Evolutionary conservation across 1,140 invertebrate genomes (phyloP), one percentile per base, ranked within the genome.

Genomic region (Formica exsecta): DNA sequence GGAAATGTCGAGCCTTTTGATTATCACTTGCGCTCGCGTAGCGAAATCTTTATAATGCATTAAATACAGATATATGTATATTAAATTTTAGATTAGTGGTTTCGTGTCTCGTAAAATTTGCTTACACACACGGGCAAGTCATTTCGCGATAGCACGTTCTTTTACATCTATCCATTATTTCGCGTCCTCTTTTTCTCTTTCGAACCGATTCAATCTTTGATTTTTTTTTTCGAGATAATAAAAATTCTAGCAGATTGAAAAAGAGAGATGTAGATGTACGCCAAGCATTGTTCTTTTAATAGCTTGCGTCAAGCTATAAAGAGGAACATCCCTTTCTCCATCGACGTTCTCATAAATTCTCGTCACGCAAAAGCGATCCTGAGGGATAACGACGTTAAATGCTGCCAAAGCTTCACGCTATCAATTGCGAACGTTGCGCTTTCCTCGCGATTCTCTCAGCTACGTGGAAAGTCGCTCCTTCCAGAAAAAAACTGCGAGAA

Each of bases 371-470:
- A 71, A 57, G 36, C 48, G 77, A 80, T 71, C 36, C 51, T 71
- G 48, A 71, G 19, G 44, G 32, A 57, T 80, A 80, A 80, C 64
- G 64, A 61, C 32, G 64, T 70, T 80, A 80, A 80, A 54, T 71
- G 65, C 32, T 70, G 48, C 44, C 54, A 57, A 80, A 80, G 65
- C 48, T 70, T 71, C 77, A 25, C 65, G 11, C 65, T 70, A 80
- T 80, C 77, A 80, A 71, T 80, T 80, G 65, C 65, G 44, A 80
- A 70, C 66, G 48, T 80, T 80, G 54, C 77, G 36, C 48, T 80
- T 71, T 70, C 32, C 36, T 29, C 16, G n/a, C n/a, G 62, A 9
- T 70, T 38, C 64, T 54, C 44, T 41, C 32, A 16, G 22, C 51
- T 71, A 57, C 29, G 32, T 48, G 61, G 29, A 65, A 64, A 77